A percentile compares a stretch with the other conserved stretches of the same genome.
phyloP scores from a whole-genome alignment of 2,888 invertebrate species.

The Nudaria mundana region DNA sequence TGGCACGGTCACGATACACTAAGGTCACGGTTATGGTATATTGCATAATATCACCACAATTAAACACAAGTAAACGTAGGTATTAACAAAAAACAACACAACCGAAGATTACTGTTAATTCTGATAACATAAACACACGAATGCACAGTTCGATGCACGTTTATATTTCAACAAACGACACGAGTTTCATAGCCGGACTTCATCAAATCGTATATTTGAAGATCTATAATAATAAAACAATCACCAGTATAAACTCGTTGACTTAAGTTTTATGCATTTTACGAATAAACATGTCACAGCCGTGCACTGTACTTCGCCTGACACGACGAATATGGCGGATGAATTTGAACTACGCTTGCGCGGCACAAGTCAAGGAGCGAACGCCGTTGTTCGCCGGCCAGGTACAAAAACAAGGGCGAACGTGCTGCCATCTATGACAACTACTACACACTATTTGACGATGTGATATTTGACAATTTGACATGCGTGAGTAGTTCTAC shows the following conservation, averaged over 20 bases:
- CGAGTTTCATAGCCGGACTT: conserved; percentile 58
- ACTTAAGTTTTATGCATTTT: conserved; percentile 69
- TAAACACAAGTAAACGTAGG: conserved; percentile 58
- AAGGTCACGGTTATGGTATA: conserved; percentile 77
- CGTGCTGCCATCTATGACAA: conserved; percentile 49
- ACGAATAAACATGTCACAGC: conserved; percentile 77
- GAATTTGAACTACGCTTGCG: conserved; percentile 79
- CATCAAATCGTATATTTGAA: conserved; percentile 67
- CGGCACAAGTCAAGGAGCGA: conserved; percentile 36
- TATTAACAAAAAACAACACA: conserved; percentile 67
- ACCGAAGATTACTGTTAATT: conserved; percentile 69
- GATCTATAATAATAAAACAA: conserved; percentile 53
- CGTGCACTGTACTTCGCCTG: conserved; percentile 77
- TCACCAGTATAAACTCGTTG: conserved; percentile 62
- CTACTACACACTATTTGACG: conserved; percentile 31
- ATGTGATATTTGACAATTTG: background rate
- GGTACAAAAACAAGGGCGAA: conserved; percentile 58
- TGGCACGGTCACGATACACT: conserved; percentile 69
- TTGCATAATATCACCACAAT: conserved; percentile 74
- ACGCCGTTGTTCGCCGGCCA: conserved; percentile 48
- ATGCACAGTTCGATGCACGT: conserved; percentile 77
- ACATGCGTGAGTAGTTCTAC: conserved; percentile 1
- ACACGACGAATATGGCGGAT: conserved; percentile 81
- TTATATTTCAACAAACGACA: conserved; percentile 68
- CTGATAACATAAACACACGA: conserved; percentile 79